These are phyloP conservation scores for Tridacna gigas DNA, from an alignment of 2,888 invertebrate species.

Conservation along the genomic window DNA sequence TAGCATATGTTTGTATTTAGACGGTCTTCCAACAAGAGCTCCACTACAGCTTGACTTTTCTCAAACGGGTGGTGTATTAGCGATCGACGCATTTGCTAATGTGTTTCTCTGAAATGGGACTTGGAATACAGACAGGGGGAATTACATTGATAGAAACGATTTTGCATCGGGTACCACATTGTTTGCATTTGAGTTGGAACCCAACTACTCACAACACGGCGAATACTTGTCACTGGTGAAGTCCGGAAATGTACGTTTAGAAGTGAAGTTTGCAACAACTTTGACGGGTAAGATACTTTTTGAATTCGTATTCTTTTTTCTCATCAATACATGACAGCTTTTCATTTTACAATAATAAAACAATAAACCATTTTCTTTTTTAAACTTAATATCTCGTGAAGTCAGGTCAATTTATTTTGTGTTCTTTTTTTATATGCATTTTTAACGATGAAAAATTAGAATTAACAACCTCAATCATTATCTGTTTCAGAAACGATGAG, in stretches of 20 bases:
- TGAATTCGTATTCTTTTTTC: neutral
- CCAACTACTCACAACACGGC: conserved; percentile 33
- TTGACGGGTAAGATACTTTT: conserved; percentile 11
- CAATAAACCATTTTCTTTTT: neutral
- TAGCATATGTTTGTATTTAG: conserved; percentile 27
- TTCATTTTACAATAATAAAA: neutral
- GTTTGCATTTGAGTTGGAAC: conserved; percentile 42
- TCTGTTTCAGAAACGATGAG: conserved; percentile 21
- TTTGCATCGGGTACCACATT: conserved; percentile 20
- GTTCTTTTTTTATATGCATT: neutral
- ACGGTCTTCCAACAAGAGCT: conserved; percentile 30
- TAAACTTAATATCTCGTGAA: conserved; percentile 1
- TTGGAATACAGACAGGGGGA: conserved; percentile 31
- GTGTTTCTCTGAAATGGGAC: conserved; percentile 22
- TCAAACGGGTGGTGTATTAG: neutral
- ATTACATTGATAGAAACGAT: conserved; percentile 6
- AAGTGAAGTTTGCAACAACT: conserved; percentile 16
- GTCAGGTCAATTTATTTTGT: no score
- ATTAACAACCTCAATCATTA: neutral
- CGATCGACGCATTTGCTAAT: conserved; percentile 32
- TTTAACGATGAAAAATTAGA: neutral
- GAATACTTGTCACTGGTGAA: conserved; percentile 40
- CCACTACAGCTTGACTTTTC: conserved; percentile 41
- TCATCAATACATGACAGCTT: neutral
- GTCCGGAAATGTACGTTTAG: no score